Conservation (phyloP, 2,797 vertebrate genomes). For the Anableps anableps region DNA sequence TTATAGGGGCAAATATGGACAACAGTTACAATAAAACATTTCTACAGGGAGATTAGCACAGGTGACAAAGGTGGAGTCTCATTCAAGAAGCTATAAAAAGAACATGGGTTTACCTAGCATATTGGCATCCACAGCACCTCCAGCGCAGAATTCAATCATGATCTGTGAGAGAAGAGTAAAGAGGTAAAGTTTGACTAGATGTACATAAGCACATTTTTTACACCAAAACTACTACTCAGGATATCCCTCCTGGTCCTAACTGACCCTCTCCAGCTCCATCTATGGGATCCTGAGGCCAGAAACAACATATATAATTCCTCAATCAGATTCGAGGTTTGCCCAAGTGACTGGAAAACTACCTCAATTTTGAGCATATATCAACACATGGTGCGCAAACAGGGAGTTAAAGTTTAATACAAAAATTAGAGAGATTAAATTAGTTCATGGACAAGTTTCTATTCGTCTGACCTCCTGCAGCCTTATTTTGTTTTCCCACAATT, state of each 20-base stretch:
- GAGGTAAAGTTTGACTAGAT: slow-evolving; percentile 12
- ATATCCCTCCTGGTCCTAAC: no score
- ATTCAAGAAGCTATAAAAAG: not conserved
- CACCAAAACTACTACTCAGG: not conserved
- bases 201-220: not conserved
- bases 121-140: slow-evolving; percentile 94
- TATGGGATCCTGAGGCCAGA: no score
- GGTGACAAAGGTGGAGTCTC: not conserved
- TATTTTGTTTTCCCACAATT: not conserved
- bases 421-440: not conserved
- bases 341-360: not conserved
- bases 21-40: not conserved
- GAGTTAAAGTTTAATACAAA: not conserved
- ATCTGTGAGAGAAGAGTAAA: slow-evolving; percentile 80
- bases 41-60: not conserved
- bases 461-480: not conserved
- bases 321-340: no score
- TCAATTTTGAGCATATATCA: not conserved
- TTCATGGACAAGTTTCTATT: not conserved
- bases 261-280: no score
- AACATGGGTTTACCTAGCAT: slow-evolving; percentile 89
- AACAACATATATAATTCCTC: no score
- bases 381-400: not conserved
- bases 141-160: slow-evolving; percentile 98
- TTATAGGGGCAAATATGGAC: not conserved